These are phyloP conservation scores for Machimus atricapillus DNA, from an alignment of 2,888 invertebrate genomes.

Conservation along the genomic window DNA sequence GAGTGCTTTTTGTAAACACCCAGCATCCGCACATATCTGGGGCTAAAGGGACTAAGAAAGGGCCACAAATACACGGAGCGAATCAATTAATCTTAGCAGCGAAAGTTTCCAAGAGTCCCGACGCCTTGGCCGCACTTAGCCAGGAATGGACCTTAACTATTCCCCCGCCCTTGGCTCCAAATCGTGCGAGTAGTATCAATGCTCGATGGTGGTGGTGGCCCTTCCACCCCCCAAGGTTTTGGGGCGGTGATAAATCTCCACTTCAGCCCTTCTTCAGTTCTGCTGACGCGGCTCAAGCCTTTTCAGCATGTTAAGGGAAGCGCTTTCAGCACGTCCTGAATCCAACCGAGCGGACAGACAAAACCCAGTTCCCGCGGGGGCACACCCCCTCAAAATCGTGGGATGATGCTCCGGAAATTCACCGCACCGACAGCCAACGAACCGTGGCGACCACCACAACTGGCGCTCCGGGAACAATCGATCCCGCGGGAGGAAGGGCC, in stretches of 20 bases:
- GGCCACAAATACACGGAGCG: conserved; percentile 26
- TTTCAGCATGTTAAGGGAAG: background rate
- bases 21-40: background rate
- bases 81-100: conserved; percentile 43
- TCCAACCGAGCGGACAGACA: background rate
- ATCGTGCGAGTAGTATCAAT: background rate
- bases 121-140: background rate
- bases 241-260: conserved; percentile 22
- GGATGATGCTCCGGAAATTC: background rate
- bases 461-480: background rate
- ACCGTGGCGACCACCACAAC: background rate
- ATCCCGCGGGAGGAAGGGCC: background rate
- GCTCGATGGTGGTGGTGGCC: background rate
- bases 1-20: conserved; percentile 6
- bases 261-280: background rate
- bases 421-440: background rate
- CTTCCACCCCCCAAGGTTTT: background rate
- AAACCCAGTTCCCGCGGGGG: background rate
- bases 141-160: background rate
- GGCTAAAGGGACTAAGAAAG: background rate
- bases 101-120: conserved; percentile 37
- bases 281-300: conserved; percentile 29
- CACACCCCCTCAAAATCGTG: background rate
- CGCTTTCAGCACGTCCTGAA: background rate
- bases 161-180: background rate